Conservation (phyloP, 2,113 vertebrate genomes). For the Rhea pennata region DNA sequence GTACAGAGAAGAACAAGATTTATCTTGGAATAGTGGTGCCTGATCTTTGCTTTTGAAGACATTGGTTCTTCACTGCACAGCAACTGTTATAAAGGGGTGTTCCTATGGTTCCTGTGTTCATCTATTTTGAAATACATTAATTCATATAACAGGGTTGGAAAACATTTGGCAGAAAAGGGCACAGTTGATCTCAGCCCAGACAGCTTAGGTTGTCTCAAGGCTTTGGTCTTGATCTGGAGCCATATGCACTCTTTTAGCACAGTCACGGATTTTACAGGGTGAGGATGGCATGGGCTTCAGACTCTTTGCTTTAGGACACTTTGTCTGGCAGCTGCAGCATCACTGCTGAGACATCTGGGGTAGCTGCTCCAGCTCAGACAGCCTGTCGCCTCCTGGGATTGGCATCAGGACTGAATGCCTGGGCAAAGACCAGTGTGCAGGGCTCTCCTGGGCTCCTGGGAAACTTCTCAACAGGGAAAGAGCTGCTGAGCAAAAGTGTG, state of each 20-base stretch:
- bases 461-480: accelerated
- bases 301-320: background rate
- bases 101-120: background rate
- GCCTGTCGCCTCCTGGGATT: background rate
- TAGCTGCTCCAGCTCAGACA: too few relatives aligned
- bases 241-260: background rate
- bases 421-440: background rate
- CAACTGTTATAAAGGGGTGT: background rate
- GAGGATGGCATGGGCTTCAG: accelerated
- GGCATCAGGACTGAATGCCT: background rate
- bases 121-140: background rate
- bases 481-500: accelerated
- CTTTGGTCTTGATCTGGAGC: background rate
- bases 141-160: background rate
- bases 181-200: background rate
- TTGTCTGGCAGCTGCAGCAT: background rate
- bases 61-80: background rate
- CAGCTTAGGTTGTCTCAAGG: background rate
- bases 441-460: too few relatives aligned
- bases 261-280: background rate
- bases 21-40: background rate
- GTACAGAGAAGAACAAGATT: background rate
- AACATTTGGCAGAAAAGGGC: background rate
- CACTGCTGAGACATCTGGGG: background rate
- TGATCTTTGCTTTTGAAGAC: background rate